These are phyloP conservation scores for Autographa pulchrina DNA, from an alignment of 2,888 invertebrate genomes.

Conservation along the genomic window DNA sequence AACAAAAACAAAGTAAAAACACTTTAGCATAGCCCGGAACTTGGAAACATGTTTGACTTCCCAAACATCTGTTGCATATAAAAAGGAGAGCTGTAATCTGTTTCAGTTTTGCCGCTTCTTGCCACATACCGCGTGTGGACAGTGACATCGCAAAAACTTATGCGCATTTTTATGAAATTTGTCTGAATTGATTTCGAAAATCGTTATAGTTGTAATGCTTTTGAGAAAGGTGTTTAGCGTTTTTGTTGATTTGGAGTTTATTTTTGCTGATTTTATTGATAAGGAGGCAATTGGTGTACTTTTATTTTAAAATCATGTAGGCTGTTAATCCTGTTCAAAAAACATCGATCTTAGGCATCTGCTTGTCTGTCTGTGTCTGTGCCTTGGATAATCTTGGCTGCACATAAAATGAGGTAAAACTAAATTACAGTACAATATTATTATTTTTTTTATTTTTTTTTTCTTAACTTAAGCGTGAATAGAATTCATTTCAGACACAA, in stretches of 20 bases:
- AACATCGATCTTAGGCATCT: no score
- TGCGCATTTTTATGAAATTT: slow-evolving; percentile 33
- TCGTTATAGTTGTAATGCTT: background rate
- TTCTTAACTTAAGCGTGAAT: no score
- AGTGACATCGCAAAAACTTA: slow-evolving; percentile 34
- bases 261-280: background rate
- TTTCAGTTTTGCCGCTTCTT: slow-evolving; percentile 54
- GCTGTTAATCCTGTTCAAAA: no score
- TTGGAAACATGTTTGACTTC: slow-evolving; percentile 45
- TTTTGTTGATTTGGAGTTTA: background rate
- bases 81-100: slow-evolving; percentile 48
- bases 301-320: no score
- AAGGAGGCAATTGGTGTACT: no score
- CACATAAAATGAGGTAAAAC: no score
- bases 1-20: slow-evolving; percentile 38
- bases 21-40: slow-evolving; percentile 43
- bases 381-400: no score
- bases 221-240: background rate
- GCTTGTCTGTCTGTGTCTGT: no score
- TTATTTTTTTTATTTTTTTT: no score
- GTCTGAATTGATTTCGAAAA: slow-evolving; percentile 11
- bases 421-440: no score
- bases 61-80: slow-evolving; percentile 56
- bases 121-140: slow-evolving; percentile 31
- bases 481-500: no score